Conservation (phyloP, 2,797 vertebrate species). For the Perodicticus potto region DNA sequence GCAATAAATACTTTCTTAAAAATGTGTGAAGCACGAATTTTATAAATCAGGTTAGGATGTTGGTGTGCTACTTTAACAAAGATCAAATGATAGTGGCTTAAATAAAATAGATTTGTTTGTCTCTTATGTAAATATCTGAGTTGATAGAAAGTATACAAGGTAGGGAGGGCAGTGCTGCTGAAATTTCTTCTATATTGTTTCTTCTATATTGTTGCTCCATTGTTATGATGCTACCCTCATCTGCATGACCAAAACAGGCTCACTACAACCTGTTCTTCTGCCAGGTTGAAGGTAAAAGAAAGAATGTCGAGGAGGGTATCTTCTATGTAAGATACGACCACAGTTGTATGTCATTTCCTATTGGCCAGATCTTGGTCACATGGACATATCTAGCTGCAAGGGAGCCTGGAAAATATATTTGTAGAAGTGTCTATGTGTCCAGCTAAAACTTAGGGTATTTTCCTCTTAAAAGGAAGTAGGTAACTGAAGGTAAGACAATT, state of each 20-base stretch:
- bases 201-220: not conserved
- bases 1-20: not conserved
- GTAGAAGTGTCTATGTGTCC: not conserved
- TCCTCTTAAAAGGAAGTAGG: not conserved
- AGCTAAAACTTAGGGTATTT: not conserved
- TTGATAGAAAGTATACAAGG: not conserved
- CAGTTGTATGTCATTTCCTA: not conserved
- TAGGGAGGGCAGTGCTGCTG: not conserved
- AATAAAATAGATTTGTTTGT: not conserved
- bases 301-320: not conserved
- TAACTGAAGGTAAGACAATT: not conserved
- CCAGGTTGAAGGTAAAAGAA: not conserved
- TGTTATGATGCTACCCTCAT: not conserved
- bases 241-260: not conserved
- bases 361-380: not conserved
- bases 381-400: not conserved
- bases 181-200: not conserved
- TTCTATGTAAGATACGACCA: not conserved
- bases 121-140: not conserved
- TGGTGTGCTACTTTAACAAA: not conserved
- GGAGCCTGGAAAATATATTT: constrained; percentile 10
- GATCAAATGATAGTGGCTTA: not conserved
- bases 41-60: not conserved
- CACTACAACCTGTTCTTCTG: not conserved
- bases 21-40: not conserved